Percentiles rank a stretch among this genome's conserved stretches.
These are phyloP conservation scores for Drosophila jambulina DNA, from an alignment of 1,140 invertebrate species.

Conservation along the genomic window DNA sequence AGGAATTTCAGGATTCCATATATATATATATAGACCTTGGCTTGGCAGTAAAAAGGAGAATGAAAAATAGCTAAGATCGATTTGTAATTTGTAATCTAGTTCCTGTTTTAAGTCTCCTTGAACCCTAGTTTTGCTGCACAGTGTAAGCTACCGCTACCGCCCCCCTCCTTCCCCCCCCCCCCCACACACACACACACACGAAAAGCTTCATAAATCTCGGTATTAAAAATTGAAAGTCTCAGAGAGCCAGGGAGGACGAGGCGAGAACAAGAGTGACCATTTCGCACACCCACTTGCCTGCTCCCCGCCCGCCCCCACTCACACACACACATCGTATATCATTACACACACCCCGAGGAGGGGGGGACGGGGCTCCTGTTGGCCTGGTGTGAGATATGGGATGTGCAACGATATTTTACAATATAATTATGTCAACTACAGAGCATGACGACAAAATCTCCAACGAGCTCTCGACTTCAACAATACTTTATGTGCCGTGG, in stretches of 20 bases:
- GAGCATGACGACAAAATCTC: constrained; percentile 71
- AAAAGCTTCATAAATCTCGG: constrained; percentile 58
- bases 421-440: constrained; percentile 81
- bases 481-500: constrained; percentile 65
- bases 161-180: not conserved
- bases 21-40: not conserved
- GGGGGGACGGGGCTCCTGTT: not conserved
- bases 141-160: not conserved
- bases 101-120: not conserved
- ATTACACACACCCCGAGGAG: constrained; percentile 3
- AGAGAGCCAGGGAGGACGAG: not conserved
- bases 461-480: constrained; percentile 70
- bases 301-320: not conserved
- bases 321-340: constrained; percentile 48
- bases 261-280: constrained; percentile 38
- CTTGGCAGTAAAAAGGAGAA: not conserved
- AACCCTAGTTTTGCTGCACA: not conserved
- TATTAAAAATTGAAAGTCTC: constrained; percentile 65
- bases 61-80: not conserved
- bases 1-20: not conserved
- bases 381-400: constrained; percentile 20
- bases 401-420: constrained; percentile 76
- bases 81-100: not conserved
- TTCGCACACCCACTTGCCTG: constrained; percentile 25
- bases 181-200: constrained; percentile 25